A percentile compares a stretch with the other conserved stretches of the same genome.
Conservation (phyloP, 2,113 vertebrate genomes). For the Motacilla alba region DNA sequence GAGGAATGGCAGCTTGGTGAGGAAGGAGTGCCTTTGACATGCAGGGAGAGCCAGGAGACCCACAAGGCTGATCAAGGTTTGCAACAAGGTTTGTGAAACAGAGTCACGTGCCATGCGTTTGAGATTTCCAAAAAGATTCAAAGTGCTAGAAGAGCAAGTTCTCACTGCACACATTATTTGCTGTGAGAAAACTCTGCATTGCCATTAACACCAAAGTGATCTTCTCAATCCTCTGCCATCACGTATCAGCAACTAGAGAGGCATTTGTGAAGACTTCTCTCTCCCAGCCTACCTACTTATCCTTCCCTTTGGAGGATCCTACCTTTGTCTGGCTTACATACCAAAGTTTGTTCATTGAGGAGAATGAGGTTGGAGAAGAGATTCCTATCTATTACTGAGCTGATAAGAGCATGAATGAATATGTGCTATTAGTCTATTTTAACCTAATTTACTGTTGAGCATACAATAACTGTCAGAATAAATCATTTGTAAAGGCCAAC, state of each 20-base stretch:
- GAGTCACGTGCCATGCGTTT: neutral
- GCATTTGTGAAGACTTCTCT: neutral
- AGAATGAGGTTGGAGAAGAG: neutral
- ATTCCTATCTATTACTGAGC: slow-evolving; percentile 23
- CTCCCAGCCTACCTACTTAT: neutral
- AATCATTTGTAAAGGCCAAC: slow-evolving; percentile 28
- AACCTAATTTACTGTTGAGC: slow-evolving; percentile 51
- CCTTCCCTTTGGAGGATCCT: neutral
- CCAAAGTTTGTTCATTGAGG: neutral
- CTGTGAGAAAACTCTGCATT: neutral
- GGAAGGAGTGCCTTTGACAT: neutral
- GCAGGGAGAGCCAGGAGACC: neutral
- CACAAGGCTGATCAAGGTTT: too few relatives aligned
- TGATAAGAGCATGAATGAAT: slow-evolving; percentile 38
- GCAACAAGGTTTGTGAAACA: neutral
- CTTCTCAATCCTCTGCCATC: neutral
- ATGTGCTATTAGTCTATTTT: slow-evolving; percentile 49
- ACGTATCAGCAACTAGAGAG: neutral
- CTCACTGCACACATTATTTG: neutral
- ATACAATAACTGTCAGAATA: slow-evolving; percentile 43
- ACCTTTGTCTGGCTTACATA: neutral
- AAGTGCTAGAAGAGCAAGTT: neutral
- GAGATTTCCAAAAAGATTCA: neutral
- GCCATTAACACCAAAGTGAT: neutral
- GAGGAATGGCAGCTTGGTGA: neutral